Evolutionary conservation across 2,888 invertebrate genomes (phyloP).

Genomic region (Drosophila nigricruria): DNA sequence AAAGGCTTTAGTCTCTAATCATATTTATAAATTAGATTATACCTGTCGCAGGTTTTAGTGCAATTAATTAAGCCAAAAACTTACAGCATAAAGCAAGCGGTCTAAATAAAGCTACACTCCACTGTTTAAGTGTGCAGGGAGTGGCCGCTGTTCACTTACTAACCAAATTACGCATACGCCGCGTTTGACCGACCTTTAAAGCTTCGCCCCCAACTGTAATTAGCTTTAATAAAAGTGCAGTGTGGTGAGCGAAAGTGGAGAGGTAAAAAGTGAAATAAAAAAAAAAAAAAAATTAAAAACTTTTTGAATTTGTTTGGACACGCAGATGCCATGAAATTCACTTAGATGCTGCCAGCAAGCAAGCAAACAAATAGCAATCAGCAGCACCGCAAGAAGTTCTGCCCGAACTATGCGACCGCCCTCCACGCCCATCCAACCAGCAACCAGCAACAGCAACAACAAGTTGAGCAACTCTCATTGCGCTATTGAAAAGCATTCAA

Average conservation of each 20-base stretch:
- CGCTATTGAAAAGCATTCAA: conserved; percentile 61
- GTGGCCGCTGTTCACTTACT: conserved; percentile 17
- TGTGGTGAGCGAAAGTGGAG: conserved; percentile 3
- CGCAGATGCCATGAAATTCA: conserved; percentile 35
- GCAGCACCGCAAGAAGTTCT: conserved; percentile 40
- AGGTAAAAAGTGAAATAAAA: neutral
- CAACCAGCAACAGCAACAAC: conserved; percentile 22
- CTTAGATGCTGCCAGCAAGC: conserved; percentile 23
- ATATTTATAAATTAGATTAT: conserved; percentile 51
- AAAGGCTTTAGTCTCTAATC: neutral
- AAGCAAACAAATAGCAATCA: conserved; percentile 61
- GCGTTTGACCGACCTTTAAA: conserved; percentile 25
- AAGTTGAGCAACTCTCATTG: conserved; percentile 36
- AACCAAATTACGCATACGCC: conserved; percentile 57
- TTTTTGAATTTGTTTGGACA: conserved; percentile 31
- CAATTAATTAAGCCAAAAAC: conserved; percentile 29
- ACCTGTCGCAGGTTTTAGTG: conserved; percentile 7
- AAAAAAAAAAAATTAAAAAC: conserved; percentile 4
- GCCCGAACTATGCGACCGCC: conserved; percentile 24
- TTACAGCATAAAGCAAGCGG: conserved; percentile 27
- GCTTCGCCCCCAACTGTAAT: conserved; percentile 39
- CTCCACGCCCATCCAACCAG: neutral
- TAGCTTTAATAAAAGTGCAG: conserved; percentile 46
- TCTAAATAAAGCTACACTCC: conserved; percentile 16
- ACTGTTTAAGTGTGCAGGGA: conserved; percentile 2